phyloP scores from a whole-genome alignment of 2,113 vertebrate genomes.

The Charadrius vociferus region DNA sequence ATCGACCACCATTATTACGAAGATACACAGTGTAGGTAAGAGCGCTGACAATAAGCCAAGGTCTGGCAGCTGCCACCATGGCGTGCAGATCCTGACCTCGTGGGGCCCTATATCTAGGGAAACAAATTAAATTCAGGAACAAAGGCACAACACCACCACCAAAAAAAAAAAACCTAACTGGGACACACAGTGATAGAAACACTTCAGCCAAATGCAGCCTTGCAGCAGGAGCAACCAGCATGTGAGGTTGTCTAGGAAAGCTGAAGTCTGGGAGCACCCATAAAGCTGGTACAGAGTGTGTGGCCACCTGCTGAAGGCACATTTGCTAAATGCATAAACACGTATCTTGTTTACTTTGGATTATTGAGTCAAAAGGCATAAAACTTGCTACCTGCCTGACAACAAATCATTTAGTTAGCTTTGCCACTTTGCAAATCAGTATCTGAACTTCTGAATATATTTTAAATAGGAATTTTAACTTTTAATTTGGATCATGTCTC shows the following conservation, averaged over 20 bases:
- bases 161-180: background rate
- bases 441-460: background rate
- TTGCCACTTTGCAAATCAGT: background rate
- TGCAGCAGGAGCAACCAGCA: background rate
- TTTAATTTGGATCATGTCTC: background rate
- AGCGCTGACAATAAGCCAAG: background rate
- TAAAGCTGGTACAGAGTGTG: background rate
- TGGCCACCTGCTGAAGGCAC: fast-evolving
- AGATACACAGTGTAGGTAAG: background rate
- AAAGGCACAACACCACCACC: background rate
- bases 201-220: background rate
- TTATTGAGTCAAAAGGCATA: background rate
- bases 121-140: background rate
- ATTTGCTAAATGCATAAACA: background rate
- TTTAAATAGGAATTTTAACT: background rate
- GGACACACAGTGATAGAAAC: background rate
- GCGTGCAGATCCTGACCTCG: background rate
- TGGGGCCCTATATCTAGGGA: background rate
- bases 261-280: background rate
- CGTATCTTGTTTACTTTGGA: background rate
- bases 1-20: background rate
- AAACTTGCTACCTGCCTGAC: background rate
- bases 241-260: background rate
- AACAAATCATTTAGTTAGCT: background rate
- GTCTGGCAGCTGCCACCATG: background rate